Conservation (phyloP, 1,140 invertebrate genomes). For the Acromyrmex echinatior region DNA sequence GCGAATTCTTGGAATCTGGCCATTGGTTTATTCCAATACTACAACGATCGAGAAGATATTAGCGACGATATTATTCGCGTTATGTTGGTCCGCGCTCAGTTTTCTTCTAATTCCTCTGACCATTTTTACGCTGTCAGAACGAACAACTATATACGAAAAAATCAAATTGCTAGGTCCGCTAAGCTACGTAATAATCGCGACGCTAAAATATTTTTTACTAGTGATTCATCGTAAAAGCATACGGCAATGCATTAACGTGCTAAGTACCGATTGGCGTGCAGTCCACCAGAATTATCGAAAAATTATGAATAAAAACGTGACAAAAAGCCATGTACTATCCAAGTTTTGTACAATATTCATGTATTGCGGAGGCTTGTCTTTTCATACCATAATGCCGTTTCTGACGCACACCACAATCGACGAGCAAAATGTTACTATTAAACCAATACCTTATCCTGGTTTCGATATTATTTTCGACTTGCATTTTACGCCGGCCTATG, state of each 20-base stretch:
- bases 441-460: slow-evolving; percentile 62
- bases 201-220: neutral
- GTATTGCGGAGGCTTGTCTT: slow-evolving; percentile 57
- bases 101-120: slow-evolving; percentile 9
- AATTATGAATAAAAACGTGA: slow-evolving; percentile 48
- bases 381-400: slow-evolving; percentile 25
- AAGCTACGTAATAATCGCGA: neutral
- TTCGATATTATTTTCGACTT: slow-evolving; percentile 72
- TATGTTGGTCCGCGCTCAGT: neutral
- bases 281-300: neutral
- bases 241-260: neutral
- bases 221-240: neutral
- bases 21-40: neutral
- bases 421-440: slow-evolving; percentile 40
- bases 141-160: neutral
- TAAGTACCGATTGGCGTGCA: neutral
- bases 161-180: slow-evolving; percentile 6
- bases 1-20: slow-evolving; percentile 8
- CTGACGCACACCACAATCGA: neutral
- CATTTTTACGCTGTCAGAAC: neutral
- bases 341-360: slow-evolving; percentile 30
- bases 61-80: neutral
- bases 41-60: slow-evolving; percentile 22
- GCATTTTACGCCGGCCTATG: slow-evolving; percentile 66
- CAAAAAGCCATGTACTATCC: slow-evolving; percentile 29